Evolutionary conservation across 2,113 vertebrate genomes (phyloP), one percentile per base, ranked within the genome.

Genomic region (Lethenteron reissneri): DNA sequence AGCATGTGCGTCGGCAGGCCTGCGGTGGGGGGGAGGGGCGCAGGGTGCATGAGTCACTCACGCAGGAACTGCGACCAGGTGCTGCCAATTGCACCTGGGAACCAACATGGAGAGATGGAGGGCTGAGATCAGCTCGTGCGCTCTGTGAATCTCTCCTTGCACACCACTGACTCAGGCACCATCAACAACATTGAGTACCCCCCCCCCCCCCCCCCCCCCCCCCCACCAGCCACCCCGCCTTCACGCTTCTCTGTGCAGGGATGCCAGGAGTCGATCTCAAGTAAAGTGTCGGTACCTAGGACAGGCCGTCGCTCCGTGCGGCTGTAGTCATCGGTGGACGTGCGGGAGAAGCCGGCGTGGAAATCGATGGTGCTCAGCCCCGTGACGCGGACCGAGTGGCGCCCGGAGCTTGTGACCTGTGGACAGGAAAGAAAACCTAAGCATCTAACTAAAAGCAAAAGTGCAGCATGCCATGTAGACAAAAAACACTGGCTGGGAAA

Each of bases 331-430:
- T 80, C 75, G 1, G 85, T 84, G 0, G 78, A 81, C 62, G 81
- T 68, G 1, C 76, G 82, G 74, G 86, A 90, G 77, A 92, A 95
- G 14, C 87, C 83, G 0, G 87, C 86, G 25, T 81, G 83, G 73
- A 95, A 94, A 80, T 85, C 82, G 1, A 95, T 76, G 72, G 75
- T 78, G 75, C 90, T 95, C 80, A 92, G 81, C 41, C 89, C 90
- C 0, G 86, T 89, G 76, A 95, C 84, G 76, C 90, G 84, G 75
- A 94, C 81, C 0, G 88, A 91, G 70, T 95, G 88, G 11, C 87
- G 87, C 17, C 88, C 86, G 0, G 82, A 84, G 78, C 90, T 95
- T 41, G 80, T 83, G 58, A 85, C 80, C 90, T 95, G 76, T 68
- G 71, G 60, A 41, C 62, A 58, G 4, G 57, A 73, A 60, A 41